Percentiles rank a stretch among this genome's conserved stretches.
Evolutionary conservation across 53 echinoderm and acorn worm species (phyloP).

Genomic region (Astropecten irregularis): DNA sequence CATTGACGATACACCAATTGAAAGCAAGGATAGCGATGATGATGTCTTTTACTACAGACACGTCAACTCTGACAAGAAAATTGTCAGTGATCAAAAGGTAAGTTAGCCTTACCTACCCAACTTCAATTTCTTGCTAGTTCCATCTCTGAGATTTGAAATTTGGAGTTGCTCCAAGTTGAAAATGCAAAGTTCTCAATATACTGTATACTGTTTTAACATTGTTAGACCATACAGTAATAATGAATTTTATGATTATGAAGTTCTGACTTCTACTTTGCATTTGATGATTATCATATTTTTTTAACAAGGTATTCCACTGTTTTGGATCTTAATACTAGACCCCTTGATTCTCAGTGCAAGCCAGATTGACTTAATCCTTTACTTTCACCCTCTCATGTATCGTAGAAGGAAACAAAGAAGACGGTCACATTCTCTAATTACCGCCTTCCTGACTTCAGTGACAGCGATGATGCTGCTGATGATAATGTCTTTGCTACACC

Average conservation of each 20-base stretch:
- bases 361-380: too few species aligned
- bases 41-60: conserved; percentile 65
- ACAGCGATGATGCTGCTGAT: conserved; percentile 59
- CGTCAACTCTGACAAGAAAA: conserved; percentile 27
- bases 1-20: conserved; percentile 70
- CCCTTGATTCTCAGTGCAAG: too few species aligned
- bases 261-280: too few species aligned
- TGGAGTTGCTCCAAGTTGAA: too few species aligned
- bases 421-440: background rate
- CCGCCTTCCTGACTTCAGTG: conserved; percentile 14
- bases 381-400: too few species aligned
- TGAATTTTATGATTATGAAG: too few species aligned
- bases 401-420: background rate
- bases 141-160: background rate
- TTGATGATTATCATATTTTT: too few species aligned
- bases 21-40: conserved; percentile 54
- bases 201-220: too few species aligned
- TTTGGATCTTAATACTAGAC: too few species aligned
- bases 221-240: too few species aligned
- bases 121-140: background rate
- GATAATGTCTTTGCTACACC: conserved; percentile 67
- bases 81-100: conserved; percentile 23
- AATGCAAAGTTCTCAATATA: too few species aligned
- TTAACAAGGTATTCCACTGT: too few species aligned
- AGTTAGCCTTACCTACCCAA: background rate